Conservation (phyloP, 2,797 vertebrate species). For the Benthosema pterotum region DNA sequence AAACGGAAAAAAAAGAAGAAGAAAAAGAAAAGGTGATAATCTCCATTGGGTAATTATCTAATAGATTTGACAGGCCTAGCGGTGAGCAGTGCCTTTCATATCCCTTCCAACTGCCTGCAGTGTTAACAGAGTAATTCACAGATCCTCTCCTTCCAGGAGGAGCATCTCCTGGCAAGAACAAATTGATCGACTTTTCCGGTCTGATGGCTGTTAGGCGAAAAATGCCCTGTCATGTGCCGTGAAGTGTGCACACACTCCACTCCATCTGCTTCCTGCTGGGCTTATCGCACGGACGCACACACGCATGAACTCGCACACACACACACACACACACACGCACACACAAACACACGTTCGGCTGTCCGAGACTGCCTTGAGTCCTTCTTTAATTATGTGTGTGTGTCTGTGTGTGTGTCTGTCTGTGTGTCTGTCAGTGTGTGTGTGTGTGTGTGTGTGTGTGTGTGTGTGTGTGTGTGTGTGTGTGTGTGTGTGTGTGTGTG, state of each 20-base stretch:
- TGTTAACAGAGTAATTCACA: conserved; percentile 32
- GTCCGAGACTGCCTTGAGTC: neutral
- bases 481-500: neutral
- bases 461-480: conserved; percentile 1
- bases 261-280: conserved; percentile 47
- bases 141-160: conserved; percentile 20
- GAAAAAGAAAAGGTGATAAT: too few species aligned
- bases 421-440: conserved; percentile 3
- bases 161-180: conserved; percentile 40
- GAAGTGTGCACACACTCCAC: conserved; percentile 43
- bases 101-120: conserved; percentile 24
- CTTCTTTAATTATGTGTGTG: neutral
- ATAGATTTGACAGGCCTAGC: too few species aligned
- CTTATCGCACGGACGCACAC: conserved; percentile 26
- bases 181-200: conserved; percentile 7
- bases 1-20: too few species aligned
- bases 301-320: conserved; percentile 6
- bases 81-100: conserved; percentile 7
- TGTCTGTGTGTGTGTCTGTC: neutral
- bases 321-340: conserved; percentile 5
- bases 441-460: neutral
- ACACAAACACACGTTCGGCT: neutral
- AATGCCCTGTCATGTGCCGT: conserved; percentile 44
- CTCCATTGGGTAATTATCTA: too few species aligned
- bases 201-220: conserved; percentile 52